A percentile compares a stretch with the other conserved stretches of the same genome.
Conservation (phyloP, 2,113 vertebrate genomes). For the Podarcis raffonei region DNA sequence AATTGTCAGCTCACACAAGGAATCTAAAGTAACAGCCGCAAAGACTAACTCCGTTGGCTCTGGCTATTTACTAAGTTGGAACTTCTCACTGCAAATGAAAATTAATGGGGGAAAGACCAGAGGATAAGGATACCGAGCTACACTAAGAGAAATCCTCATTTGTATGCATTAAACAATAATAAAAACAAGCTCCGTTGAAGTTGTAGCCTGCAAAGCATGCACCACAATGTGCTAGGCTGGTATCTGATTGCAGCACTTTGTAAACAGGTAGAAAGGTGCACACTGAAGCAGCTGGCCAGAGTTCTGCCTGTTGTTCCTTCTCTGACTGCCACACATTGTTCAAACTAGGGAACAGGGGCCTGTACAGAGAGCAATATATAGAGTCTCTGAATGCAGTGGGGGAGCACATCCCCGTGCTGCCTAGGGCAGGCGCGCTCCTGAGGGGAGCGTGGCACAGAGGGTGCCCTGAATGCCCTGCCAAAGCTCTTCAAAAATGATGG, state of each 20-base stretch:
- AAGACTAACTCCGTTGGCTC: accelerated
- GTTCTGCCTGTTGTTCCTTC: background rate
- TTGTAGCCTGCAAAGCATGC: background rate
- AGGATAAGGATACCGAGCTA: background rate
- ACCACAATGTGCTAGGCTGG: background rate
- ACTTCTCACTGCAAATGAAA: constrained; percentile 19
- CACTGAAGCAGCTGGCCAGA: background rate
- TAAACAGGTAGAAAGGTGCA: background rate
- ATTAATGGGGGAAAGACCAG: constrained; percentile 25
- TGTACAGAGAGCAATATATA: background rate
- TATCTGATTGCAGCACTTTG: background rate
- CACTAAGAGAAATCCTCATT: background rate
- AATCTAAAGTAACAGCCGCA: background rate
- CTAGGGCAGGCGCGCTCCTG: too few species aligned
- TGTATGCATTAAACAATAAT: background rate
- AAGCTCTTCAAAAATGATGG: background rate
- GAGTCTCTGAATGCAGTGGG: background rate
- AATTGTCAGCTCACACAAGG: constrained; percentile 3
- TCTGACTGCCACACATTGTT: background rate
- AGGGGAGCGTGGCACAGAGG: too few species aligned
- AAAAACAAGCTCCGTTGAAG: background rate
- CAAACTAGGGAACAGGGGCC: background rate
- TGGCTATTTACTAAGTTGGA: background rate
- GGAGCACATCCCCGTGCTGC: background rate
- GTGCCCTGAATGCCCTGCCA: background rate